Base-by-base conservation (phyloP, 2,113 vertebrate species). In the Calypte anna region DNA sequence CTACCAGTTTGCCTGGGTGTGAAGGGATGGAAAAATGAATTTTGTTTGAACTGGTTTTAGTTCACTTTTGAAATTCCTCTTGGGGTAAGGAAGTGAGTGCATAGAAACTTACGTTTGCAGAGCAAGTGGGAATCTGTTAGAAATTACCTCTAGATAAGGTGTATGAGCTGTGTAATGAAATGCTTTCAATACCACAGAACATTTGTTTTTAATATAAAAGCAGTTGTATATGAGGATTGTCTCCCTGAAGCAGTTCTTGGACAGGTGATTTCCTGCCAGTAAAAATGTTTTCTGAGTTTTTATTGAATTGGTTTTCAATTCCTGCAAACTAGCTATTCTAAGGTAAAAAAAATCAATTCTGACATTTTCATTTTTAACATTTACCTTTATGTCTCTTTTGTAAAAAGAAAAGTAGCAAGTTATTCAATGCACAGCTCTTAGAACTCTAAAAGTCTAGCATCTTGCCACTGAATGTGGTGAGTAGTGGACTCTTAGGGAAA, bases 161-260 rank as follows among this genome's bases (percentile, higher is more conserved):
- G 90, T 85, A 94, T 91, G 90, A 96, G 84, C 92, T 96, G 69
- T 91, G 77, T 92, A 95, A 93, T 94, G 90, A 97, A 97, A 97
- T 96, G 93, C 75, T 98, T 97, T 97, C 93, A 93, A 63, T 97
- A 81, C 58, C 83, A 94, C 46, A 74, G 91, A 97, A 96, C 97
- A 97, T 97, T 98, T 98, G 97, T 95, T 98, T 98, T 96, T 97
- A 98, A 98, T 98, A 91, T 95, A 95, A 84, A 95, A 97, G 72
- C 82, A 94, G 93, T 72, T 97, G 94, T 85, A 93, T 77, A 82
- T 66, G 67, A 95, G 72, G 81, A 95, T 97, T 97, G 53, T 97
- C 96, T 97, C 82, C 93, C 72, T 93, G 31, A 91, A 81, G 43
- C 54, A 81, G 73, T 96, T 92, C 79, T 88, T 95, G 92, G 86